phyloP scores from a whole-genome alignment of 1,140 invertebrate genomes.

The Drosophila repleta region DNA sequence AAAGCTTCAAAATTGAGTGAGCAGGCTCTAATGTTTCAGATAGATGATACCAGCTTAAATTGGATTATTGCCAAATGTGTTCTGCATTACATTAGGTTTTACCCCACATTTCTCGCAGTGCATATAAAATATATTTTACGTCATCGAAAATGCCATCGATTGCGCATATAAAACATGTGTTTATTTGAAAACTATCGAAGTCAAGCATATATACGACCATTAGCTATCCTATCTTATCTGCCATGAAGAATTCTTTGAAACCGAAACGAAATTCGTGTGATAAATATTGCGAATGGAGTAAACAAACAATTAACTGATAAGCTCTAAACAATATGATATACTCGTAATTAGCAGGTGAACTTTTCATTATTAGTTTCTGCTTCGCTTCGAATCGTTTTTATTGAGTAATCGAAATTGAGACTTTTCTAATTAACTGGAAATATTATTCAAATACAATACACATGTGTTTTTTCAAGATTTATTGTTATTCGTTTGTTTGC shows the following conservation, averaged over 20 bases:
- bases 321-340: slow-evolving; percentile 21
- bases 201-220: not conserved
- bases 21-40: no score
- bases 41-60: no score
- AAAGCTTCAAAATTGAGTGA: no score
- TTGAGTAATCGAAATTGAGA: slow-evolving; percentile 26
- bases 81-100: not conserved
- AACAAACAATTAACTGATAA: slow-evolving; percentile 78
- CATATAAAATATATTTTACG: slow-evolving; percentile 17
- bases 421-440: slow-evolving; percentile 16
- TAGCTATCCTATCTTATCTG: slow-evolving; percentile 27
- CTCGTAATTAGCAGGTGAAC: slow-evolving; percentile 24
- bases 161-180: slow-evolving; percentile 20
- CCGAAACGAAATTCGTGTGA: slow-evolving; percentile 9
- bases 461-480: not conserved
- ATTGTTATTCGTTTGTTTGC: slow-evolving; percentile 4
- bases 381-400: slow-evolving; percentile 1
- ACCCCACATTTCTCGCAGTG: not conserved
- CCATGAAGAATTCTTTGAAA: slow-evolving; percentile 42
- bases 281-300: slow-evolving; percentile 49
- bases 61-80: no score
- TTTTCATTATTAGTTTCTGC: slow-evolving; percentile 1
- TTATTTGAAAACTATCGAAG: slow-evolving; percentile 10
- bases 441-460: slow-evolving; percentile 16
- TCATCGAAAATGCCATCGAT: slow-evolving; percentile 22